Conservation (phyloP, 2,797 vertebrate genomes). For the Fratercula arctica region DNA sequence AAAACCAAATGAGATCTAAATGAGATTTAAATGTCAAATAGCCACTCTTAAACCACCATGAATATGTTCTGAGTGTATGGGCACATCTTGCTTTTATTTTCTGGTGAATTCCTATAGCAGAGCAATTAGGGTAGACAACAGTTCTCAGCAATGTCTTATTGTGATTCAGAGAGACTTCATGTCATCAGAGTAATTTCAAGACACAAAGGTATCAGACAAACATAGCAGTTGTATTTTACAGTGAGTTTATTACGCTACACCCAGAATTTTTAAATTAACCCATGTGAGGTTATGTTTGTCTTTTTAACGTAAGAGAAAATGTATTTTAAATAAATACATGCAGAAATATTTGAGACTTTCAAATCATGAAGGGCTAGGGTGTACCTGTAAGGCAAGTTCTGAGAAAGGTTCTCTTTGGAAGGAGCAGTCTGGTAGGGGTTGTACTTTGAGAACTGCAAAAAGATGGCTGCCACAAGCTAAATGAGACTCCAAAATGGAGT, state of each 20-base stretch:
- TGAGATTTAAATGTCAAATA: background rate
- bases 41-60: background rate
- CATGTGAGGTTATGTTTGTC: background rate
- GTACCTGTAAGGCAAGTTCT: background rate
- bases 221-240: background rate
- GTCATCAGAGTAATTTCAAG: constrained; percentile 4
- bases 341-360: background rate
- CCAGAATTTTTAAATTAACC: background rate
- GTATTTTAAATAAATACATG: background rate
- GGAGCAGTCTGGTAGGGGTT: background rate
- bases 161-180: background rate
- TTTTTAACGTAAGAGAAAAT: background rate
- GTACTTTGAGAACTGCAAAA: background rate
- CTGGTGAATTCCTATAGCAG: background rate
- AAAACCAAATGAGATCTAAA: background rate
- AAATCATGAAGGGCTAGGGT: background rate
- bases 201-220: background rate
- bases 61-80: background rate
- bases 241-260: background rate
- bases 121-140: background rate
- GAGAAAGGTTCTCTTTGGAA: background rate
- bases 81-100: background rate
- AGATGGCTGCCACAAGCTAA: background rate
- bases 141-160: background rate
- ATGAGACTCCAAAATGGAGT: background rate